Base-by-base conservation (phyloP, 2,888 invertebrate genomes). In the Agrilus mali region DNA sequence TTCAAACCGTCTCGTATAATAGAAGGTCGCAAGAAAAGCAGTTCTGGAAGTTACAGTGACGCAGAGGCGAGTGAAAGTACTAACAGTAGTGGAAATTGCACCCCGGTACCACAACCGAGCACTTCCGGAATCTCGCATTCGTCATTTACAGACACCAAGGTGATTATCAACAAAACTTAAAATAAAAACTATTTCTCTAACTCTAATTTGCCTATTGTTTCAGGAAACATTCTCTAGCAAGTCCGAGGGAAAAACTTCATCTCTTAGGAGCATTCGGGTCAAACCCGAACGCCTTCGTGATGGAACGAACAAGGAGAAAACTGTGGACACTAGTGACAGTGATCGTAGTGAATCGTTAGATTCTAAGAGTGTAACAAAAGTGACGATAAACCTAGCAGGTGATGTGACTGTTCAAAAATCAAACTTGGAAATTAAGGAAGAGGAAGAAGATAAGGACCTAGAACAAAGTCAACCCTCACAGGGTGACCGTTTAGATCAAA, bases 221-320 rank as follows among this genome's bases (percentile, higher is more conserved):
- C 56, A 68, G 67, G 59, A 65, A 46, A n/a, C 35, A 2, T 35
- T 35, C 8, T 35, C 16, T 35, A 10, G 10, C 27, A 27, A 27
- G 10, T 2, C 27, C 2, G 66, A 71, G 52, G 60, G 63, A 16
- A 73, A 73, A 53, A 65, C 68, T 56, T 40, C 67, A 1, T 73
- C 74, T 4, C 55, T 76, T 39, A 72, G 82, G 34, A 79, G 78
- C 33, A 78, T 82, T 27, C 66, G 82, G 7, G 80, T 82, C 1
- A 82, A 82, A 59, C 74, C 80, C 0, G 75, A 75, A 49, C 63
- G 73, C 14, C 60, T 63, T 42, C 60, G 62, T 50, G 64, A 65
- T 17, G 36, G 45, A 12, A 38, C 44, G 33, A 47, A 40, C 38
- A 49, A 42, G 36, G 51, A 46, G 4, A 47, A 45, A 40, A 44